Evolutionary conservation across 30 jellyfish, hydroid and myxozoan genomes (phyloP), one percentile per base, ranked within the genome.

Genomic region (Chironex yamaguchii): DNA sequence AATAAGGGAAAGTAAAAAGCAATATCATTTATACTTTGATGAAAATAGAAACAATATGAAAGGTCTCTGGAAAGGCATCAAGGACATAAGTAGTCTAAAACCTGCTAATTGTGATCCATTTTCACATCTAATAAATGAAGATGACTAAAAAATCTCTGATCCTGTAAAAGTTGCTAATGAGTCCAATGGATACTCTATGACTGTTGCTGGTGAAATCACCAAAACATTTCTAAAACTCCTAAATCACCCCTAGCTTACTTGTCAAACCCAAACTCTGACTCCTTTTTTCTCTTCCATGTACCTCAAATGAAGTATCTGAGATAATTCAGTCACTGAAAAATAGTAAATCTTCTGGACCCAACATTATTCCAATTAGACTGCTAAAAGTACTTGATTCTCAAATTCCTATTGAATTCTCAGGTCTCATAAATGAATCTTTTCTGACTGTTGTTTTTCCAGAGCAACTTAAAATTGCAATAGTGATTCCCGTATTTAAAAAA

Each of bases 51-150:
- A 77, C 17, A 53, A 81, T 36, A 81, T 84, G 54, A 84, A 70
- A 71, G 26, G 50, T 26, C 78, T 71, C 13, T 84, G 94, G 94
- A 71, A 84, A 84, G 94, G 81, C 23, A 84, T 84, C 3, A 66
- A 68, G 30, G 71, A 48, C n/a, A 29, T 82, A 67, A 67, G 49
- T 28, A 67, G 80, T 65, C 51, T 36, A 27, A 70, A 51, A 71
- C 84, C 52, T 0, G 88, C 78, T 51, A 71, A 42, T 36, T 27
- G 34, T 51, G 89, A 84, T 0, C 0, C 49, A 27, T 25, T 78
- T 42, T 53, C 84, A 20, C 48, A n/a, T 42, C 35, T 50, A 69
- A 71, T 27, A 1, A 69, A 65, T 27, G 71, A 69, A 0, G 49
- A 71, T 52, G 82, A 75, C 71, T 29, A 80, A 36, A 54, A 70